phyloP scores from a whole-genome alignment of 1,140 invertebrate species.

The Drosophila tristis region DNA sequence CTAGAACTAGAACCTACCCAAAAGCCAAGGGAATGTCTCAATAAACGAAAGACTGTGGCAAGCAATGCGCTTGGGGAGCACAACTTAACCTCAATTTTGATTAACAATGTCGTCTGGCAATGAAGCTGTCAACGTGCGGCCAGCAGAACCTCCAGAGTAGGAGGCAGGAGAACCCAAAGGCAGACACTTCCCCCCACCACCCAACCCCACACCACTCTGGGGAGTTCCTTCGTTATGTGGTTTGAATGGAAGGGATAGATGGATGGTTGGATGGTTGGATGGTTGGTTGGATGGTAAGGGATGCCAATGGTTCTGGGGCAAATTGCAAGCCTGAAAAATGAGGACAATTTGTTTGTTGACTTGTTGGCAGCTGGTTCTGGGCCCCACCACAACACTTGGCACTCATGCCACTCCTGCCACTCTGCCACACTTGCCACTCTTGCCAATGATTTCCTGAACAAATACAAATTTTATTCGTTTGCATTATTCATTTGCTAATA shows the following conservation, averaged over 20 bases:
- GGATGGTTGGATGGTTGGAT: not conserved
- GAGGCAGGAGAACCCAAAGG: not conserved
- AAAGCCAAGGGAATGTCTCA: slow-evolving; percentile 70
- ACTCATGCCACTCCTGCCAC: too few species aligned
- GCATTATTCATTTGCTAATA: slow-evolving; percentile 69
- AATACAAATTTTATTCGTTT: slow-evolving; percentile 65
- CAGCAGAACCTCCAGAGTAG: slow-evolving; percentile 19
- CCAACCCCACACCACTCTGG: not conserved
- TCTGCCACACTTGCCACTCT: slow-evolving; percentile 6
- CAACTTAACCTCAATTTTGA: slow-evolving; percentile 79
- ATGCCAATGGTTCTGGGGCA: slow-evolving; percentile 1
- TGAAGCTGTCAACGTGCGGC: slow-evolving; percentile 76
- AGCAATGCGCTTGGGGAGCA: slow-evolving; percentile 51
- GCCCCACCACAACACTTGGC: slow-evolving; percentile 13
- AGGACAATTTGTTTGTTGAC: slow-evolving; percentile 69
- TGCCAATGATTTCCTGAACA: slow-evolving; percentile 42
- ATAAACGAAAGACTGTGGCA: slow-evolving; percentile 59
- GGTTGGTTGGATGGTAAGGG: not conserved
- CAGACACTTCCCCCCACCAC: not conserved
- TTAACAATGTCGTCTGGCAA: slow-evolving; percentile 80
- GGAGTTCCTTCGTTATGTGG: too few species aligned
- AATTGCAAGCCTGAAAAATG: slow-evolving; percentile 68
- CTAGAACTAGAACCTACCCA: slow-evolving; percentile 6
- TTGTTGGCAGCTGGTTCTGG: slow-evolving; percentile 41
- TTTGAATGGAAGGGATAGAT: too few species aligned